Base-by-base conservation (phyloP, 2,888 invertebrate genomes). In the Hirtodrosophila alboralis region DNA sequence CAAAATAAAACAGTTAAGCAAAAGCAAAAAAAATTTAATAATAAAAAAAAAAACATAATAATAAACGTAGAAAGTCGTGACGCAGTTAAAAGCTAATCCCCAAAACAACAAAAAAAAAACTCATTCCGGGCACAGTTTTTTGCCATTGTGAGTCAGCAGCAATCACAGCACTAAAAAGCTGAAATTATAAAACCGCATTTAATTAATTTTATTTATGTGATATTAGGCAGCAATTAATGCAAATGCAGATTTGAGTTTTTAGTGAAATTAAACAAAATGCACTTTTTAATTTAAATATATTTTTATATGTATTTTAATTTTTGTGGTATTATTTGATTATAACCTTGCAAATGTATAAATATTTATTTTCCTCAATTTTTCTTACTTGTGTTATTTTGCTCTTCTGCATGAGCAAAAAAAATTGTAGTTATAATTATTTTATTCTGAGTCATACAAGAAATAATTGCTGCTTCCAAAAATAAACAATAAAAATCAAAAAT, bases 31-130 rank as follows among this genome's bases (percentile, higher is more conserved):
- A 38, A 30, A 12, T 30, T 30, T 27, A 31, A 16, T 40, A 9
- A 47, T 33, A 31, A 28, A 48, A 47, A 34, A 13, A 51, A 36
- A 18, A 36, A 31, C 30, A 54, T 67, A 64, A 49, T 49, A 72
- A 79, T 64, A 72, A 77, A 65, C 61, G 56, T 34, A 49, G 41
- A 78, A 63, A 72, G 64, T 74, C 65, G 74, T 84, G 80, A 80
- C 80, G 71, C 74, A 73, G 63, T 65, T 41, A 66, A 51, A 64
- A 59, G 56, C 75, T 27, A 45, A 56, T 47, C 18, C 40, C 52
- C 40, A 43, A 58, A 14, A 31, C 43, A 10, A 57, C 43, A 30
- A 31, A 13, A 60, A 31, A 30, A 31, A 13, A 60, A 31, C 27
- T 44, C 37, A 66, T 51, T 41, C 51, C 12, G 47, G 18, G 40